Conservation (phyloP, 1,140 invertebrate species). For the Lethrus apterus region DNA sequence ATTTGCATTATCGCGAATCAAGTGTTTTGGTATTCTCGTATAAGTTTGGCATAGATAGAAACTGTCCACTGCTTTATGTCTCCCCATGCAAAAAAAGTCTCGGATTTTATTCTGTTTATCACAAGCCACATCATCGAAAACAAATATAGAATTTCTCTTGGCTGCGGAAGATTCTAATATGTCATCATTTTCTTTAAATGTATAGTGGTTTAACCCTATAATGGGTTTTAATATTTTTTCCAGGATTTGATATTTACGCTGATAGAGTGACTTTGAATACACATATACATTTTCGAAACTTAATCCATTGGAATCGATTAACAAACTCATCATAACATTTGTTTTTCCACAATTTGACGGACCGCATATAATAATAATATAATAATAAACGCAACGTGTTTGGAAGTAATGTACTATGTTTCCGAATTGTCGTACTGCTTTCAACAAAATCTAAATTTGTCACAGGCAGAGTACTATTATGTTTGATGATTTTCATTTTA, state of each 20-base stretch:
- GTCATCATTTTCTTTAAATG: conserved; percentile 33
- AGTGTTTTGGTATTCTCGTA: conserved; percentile 38
- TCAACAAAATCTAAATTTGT: too few species aligned
- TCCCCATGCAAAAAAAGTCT: conserved; percentile 37
- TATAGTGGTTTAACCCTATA: conserved; percentile 27
- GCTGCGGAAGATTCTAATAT: conserved; percentile 27
- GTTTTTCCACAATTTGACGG: conserved; percentile 29
- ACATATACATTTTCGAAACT: conserved; percentile 26
- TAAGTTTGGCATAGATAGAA: conserved; percentile 33
- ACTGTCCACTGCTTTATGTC: conserved; percentile 36
- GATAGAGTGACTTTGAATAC: conserved; percentile 24
- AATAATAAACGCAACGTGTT: conserved; percentile 2
- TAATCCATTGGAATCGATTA: conserved; percentile 21
- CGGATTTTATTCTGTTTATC: conserved; percentile 35
- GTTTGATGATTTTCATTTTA: too few species aligned
- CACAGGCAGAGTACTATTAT: too few species aligned
- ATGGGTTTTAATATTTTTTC: conserved; percentile 21
- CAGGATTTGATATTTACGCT: conserved; percentile 24
- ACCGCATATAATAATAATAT: conserved; percentile 15
- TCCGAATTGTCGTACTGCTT: too few species aligned
- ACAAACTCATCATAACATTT: conserved; percentile 18
- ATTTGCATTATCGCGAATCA: conserved; percentile 41
- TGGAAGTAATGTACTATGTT: not conserved
- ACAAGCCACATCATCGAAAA: conserved; percentile 38
- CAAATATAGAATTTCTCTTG: conserved; percentile 30